Base-by-base conservation (phyloP, 2,888 invertebrate species). In the Eledona agricola region DNA sequence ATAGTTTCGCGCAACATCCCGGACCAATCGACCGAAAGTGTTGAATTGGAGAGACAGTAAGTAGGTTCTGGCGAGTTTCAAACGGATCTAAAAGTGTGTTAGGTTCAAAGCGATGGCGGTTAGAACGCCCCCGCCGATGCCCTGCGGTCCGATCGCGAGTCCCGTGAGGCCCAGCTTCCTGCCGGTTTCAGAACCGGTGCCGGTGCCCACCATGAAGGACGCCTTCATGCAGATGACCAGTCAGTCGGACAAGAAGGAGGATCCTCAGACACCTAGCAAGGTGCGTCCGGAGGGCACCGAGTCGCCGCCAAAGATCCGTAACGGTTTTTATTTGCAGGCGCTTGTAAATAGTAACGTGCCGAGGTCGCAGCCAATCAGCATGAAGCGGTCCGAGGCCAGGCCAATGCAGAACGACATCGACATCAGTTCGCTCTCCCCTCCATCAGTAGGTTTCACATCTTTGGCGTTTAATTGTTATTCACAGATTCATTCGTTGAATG, bases 401-500 rank as follows among this genome's bases (percentile, higher is more conserved):
- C 85, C 82, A 63, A 79, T 81, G 62, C 83, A 84, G 52, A 85
- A 87, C 62, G 93, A 94, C 76, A 90, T 96, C 62, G 93, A 94
- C 77, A 89, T 96, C 62, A 92, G 90, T 69, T 95, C 95, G 3
- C 83, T 96, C 58, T 95, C 95, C 34, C 96, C 96, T 57, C 96
- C 96, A 57, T 87, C 93, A 63, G 93, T 85, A 77, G 83, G 82
- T 80, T 15, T 31, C 25, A 12, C 11, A 1, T 3, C 10, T 4
- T n/a, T n/a, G n/a, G n/a, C n/a, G n/a, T n/a, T n/a, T n/a, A n/a
- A n/a, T n/a, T n/a, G n/a, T n/a, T n/a, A n/a, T n/a, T n/a, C n/a
- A n/a, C n/a, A n/a, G n/a, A n/a, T 23, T 34, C 11, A 25, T 25
- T 9, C 3, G 9, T n/a, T 31, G 19, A 4, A 5, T 53, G 5